These are phyloP conservation scores for Chloroceryle inda DNA, from an alignment of 2,797 vertebrate species.

Conservation along the genomic window DNA sequence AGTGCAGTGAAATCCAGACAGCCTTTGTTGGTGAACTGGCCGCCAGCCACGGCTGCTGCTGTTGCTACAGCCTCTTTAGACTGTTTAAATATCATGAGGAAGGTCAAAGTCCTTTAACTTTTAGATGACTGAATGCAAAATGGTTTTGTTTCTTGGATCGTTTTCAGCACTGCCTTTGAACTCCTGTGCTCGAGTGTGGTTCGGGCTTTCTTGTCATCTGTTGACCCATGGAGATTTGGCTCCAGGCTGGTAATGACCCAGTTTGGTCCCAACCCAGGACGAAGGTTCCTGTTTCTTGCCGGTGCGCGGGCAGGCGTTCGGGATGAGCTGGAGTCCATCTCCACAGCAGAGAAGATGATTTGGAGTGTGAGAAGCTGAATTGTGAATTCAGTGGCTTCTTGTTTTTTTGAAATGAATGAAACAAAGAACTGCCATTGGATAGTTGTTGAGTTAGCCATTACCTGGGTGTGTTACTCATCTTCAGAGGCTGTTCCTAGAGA, in stretches of 20 bases:
- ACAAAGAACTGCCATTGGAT: background rate
- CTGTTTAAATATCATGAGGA: background rate
- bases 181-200: constrained; percentile 20
- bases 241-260: constrained; percentile 16
- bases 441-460: background rate
- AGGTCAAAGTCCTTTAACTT: constrained; percentile 67
- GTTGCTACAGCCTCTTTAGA: background rate
- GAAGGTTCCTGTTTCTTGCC: background rate
- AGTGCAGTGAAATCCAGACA: background rate
- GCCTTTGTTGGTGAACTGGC: background rate
- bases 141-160: constrained; percentile 51
- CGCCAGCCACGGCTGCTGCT: background rate
- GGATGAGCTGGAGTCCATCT: background rate
- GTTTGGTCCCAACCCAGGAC: background rate
- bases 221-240: constrained; percentile 25
- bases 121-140: constrained; percentile 41
- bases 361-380: background rate
- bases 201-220: background rate
- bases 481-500: background rate
- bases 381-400: background rate
- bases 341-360: background rate
- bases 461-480: background rate
- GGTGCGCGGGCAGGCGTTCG: background rate
- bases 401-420: background rate
- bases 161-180: constrained; percentile 61